Evolutionary conservation across 2,113 vertebrate species (phyloP).

Genomic region (Amphiprion percula): DNA sequence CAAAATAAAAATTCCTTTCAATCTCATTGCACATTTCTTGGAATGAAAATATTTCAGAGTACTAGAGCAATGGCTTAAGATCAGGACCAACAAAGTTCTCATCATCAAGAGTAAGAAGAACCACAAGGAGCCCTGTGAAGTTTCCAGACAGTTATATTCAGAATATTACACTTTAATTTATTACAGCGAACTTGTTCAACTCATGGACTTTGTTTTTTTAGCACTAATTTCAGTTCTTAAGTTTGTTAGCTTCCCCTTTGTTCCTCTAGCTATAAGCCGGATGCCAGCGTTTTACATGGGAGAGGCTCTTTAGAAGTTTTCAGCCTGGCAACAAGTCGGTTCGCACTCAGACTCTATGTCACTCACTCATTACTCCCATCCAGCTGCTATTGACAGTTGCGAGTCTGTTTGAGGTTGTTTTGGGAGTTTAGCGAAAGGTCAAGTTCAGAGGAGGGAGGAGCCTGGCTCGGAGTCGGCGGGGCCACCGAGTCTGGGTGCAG

Average conservation of each 20-base stretch:
- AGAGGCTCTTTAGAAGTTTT: conserved; percentile 54
- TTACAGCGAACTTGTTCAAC: conserved; percentile 25
- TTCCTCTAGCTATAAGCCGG: neutral
- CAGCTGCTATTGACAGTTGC: conserved; percentile 48
- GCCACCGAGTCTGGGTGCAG: conserved; percentile 72
- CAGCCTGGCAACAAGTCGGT: conserved; percentile 36
- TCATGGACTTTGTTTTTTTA: conserved; percentile 27
- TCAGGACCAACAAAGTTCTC: conserved; percentile 27
- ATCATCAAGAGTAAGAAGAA: conserved; percentile 14
- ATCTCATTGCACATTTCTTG: conserved; percentile 8
- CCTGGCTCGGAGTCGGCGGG: conserved; percentile 53
- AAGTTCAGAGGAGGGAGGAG: conserved; percentile 63
- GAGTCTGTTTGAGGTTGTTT: conserved; percentile 59
- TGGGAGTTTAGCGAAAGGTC: conserved; percentile 71
- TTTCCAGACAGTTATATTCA: conserved; percentile 31
- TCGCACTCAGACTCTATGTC: conserved; percentile 42
- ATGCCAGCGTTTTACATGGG: conserved; percentile 58
- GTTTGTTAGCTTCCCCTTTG: conserved; percentile 14
- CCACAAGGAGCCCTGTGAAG: conserved; percentile 12
- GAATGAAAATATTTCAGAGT: neutral
- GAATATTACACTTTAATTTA: conserved; percentile 44
- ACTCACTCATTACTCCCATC: conserved; percentile 21
- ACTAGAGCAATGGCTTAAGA: conserved; percentile 24
- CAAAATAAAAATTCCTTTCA: conserved; percentile 25
- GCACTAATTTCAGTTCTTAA: conserved; percentile 14